Percentiles rank a stretch among this genome's conserved stretches.
phyloP scores from a whole-genome alignment of 2,113 vertebrate species.

The Anarrhichthys ocellatus region DNA sequence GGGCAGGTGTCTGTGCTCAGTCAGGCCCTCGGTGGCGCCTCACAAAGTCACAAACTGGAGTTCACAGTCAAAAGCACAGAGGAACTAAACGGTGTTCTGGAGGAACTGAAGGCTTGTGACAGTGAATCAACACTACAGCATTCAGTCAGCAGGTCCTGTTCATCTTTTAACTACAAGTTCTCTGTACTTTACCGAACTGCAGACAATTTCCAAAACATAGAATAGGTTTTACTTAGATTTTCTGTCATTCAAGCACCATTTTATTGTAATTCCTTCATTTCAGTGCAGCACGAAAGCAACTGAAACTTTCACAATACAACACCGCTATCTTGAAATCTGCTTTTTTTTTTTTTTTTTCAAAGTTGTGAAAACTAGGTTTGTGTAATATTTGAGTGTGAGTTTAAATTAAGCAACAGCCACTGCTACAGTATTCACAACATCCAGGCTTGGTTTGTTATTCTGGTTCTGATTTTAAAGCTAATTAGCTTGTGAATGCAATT shows the following conservation, averaged over 20 bases:
- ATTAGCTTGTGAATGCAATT: background rate
- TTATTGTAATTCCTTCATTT: background rate
- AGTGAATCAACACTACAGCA: conserved; percentile 75
- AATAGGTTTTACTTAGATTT: background rate
- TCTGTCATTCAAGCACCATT: background rate
- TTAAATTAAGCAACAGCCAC: background rate
- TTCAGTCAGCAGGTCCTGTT: conserved; percentile 82
- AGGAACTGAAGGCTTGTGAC: conserved; percentile 79
- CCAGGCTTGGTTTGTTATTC: background rate
- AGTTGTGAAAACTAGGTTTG: background rate
- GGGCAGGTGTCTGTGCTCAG: conserved; percentile 81
- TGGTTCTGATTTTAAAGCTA: background rate
- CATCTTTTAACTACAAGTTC: background rate
- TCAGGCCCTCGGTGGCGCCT: conserved; percentile 73
- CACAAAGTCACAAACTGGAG: conserved; percentile 86
- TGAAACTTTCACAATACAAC: background rate
- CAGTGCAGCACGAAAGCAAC: background rate
- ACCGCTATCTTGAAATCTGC: background rate
- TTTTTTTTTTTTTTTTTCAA: background rate
- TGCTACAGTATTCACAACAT: background rate
- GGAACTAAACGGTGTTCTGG: conserved; percentile 79
- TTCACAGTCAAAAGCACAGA: conserved; percentile 77
- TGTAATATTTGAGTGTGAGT: background rate
- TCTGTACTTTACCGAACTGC: background rate
- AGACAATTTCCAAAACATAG: background rate